A percentile compares a stretch with the other conserved stretches of the same genome.
Conservation (phyloP, 2,888 invertebrate species). For the Thera britannica region DNA sequence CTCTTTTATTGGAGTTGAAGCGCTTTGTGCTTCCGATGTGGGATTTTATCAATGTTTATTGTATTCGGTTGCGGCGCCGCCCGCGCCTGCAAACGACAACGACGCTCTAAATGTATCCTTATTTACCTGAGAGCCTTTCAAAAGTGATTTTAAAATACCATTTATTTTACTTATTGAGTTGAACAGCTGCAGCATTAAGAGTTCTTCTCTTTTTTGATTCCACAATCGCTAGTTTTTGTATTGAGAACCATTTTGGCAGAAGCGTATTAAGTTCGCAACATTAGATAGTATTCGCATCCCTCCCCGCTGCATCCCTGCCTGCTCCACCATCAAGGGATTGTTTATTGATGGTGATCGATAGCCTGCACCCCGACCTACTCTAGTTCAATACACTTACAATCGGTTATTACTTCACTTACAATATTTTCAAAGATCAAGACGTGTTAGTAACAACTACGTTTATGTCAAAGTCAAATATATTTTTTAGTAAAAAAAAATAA, state of each 20-base stretch:
- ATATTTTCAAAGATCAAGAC: no score
- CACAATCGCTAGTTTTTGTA: no score
- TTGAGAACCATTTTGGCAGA: no score
- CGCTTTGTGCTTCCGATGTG: slow-evolving; percentile 14
- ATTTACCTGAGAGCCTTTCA: neutral
- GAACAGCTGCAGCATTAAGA: neutral
- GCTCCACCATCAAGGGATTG: neutral
- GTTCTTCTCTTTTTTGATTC: no score
- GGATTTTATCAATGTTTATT: slow-evolving; percentile 22
- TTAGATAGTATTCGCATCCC: neutral
- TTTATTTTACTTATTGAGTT: neutral
- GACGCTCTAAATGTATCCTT: neutral
- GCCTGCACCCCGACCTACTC: neutral
- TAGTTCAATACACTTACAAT: neutral
- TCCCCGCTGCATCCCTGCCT: neutral
- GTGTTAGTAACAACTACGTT: no score
- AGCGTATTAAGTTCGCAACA: no score
- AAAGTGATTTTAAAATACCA: neutral
- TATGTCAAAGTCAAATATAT: no score
- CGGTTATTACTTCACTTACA: no score
- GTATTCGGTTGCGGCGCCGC: slow-evolving; percentile 1
- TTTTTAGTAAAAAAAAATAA: no score
- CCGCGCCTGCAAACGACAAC: neutral
- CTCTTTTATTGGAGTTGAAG: neutral
- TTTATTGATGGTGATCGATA: neutral